phyloP scores from a whole-genome alignment of 64 coral and sea anemone species.

The Montipora foliosa region DNA sequence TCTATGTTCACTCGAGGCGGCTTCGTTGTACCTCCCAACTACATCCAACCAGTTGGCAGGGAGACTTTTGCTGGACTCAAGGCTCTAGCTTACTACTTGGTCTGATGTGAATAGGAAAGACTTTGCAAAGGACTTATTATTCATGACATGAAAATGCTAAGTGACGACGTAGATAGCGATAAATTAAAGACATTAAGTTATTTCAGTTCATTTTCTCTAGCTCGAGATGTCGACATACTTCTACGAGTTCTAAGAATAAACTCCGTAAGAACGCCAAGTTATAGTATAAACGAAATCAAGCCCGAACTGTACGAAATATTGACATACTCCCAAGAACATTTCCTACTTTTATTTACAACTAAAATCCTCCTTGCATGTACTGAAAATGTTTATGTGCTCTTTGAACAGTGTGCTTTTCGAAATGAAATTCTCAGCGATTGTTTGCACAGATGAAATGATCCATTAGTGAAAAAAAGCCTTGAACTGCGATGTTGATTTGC shows the following conservation, averaged over 20 bases:
- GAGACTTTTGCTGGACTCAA: conserved; percentile 68
- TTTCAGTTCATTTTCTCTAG: background rate
- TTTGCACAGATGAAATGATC: background rate
- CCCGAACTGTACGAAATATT: too few relatives aligned
- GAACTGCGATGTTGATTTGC: background rate
- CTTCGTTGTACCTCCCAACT: conserved; percentile 59
- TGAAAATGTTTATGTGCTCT: background rate
- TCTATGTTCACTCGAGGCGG: conserved; percentile 26
- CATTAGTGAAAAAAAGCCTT: background rate
- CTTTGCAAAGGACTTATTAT: background rate
- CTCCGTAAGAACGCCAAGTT: too few relatives aligned
- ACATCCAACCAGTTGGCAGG: conserved; percentile 70
- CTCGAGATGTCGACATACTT: background rate
- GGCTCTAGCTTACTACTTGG: conserved; percentile 18
- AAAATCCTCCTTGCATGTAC: background rate
- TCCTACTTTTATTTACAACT: background rate
- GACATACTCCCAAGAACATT: too few relatives aligned
- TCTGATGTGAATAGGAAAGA: conserved; percentile 1
- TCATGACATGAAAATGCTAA: background rate
- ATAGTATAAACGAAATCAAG: too few relatives aligned
- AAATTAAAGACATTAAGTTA: background rate
- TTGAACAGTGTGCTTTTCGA: background rate
- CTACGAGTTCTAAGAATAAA: too few relatives aligned
- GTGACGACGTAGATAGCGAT: background rate
- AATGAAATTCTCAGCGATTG: background rate